These are phyloP conservation scores for Dasyurus viverrinus DNA, from an alignment of 2,113 vertebrate genomes.

Conservation along the genomic window DNA sequence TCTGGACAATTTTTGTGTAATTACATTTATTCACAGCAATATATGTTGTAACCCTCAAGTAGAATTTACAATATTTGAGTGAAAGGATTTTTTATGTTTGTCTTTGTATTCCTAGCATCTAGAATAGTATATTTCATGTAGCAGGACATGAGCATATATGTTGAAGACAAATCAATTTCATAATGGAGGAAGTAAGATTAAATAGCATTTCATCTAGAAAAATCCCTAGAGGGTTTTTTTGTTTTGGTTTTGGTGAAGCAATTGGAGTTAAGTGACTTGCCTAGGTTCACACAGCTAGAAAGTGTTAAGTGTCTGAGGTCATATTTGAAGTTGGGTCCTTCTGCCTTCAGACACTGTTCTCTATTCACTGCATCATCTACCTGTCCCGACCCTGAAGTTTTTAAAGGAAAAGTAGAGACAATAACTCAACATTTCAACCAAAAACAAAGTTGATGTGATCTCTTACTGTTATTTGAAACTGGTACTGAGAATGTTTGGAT, in stretches of 20 bases:
- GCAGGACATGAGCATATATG: neutral
- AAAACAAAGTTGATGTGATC: neutral
- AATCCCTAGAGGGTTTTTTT: neutral
- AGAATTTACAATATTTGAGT: neutral
- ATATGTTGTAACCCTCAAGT: neutral
- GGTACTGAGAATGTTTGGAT: slow-evolving; percentile 31
- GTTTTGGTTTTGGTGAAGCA: too few species aligned
- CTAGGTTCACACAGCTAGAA: too few species aligned
- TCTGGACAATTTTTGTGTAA: neutral
- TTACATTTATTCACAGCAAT: neutral
- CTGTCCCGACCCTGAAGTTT: neutral
- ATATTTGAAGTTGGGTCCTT: too few species aligned
- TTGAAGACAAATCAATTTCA: neutral
- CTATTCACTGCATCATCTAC: too few species aligned
- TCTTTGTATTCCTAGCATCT: neutral
- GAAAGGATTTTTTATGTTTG: neutral
- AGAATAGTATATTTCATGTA: neutral
- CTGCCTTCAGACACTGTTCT: too few species aligned
- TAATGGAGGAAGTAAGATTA: neutral
- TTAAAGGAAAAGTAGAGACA: neutral
- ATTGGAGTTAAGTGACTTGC: too few species aligned
- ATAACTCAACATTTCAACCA: neutral
- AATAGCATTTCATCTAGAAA: neutral
- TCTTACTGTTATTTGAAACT: neutral
- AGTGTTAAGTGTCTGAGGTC: too few species aligned